Conservation (phyloP, 2,888 invertebrate genomes). For the Phania funesta region DNA sequence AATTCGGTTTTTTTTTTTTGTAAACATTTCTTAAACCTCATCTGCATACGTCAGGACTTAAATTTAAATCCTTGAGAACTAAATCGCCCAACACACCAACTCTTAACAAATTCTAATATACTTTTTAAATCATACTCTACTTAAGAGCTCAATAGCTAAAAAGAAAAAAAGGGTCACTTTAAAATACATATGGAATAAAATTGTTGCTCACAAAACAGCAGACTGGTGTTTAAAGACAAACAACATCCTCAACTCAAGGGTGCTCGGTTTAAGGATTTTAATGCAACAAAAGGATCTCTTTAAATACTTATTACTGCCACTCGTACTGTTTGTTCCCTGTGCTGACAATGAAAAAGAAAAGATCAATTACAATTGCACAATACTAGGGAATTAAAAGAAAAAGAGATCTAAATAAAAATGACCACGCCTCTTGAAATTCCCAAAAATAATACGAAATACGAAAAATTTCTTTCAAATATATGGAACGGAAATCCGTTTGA, state of each 20-base stretch:
- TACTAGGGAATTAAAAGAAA: conserved; percentile 22
- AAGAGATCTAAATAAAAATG: conserved; percentile 60
- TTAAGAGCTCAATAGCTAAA: conserved; percentile 22
- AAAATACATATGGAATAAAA: conserved; percentile 36
- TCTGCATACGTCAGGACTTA: conserved; percentile 48
- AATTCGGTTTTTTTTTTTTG: not conserved
- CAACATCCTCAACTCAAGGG: conserved; percentile 63
- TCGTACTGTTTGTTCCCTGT: not conserved
- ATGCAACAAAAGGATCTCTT: conserved; percentile 56
- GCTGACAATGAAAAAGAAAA: conserved; percentile 16
- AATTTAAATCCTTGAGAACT: conserved; percentile 61
- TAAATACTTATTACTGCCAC: not conserved
- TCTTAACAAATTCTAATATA: conserved; percentile 41
- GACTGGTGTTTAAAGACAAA: conserved; percentile 45
- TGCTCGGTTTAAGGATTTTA: conserved; percentile 55
- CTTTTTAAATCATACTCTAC: conserved; percentile 18
- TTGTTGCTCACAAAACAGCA: conserved; percentile 26
- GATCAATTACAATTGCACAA: conserved; percentile 65
- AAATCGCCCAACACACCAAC: conserved; percentile 10
- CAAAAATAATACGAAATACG: not conserved
- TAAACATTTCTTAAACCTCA: not conserved
- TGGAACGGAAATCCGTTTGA: conserved; percentile 58
- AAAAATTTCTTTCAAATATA: conserved; percentile 20
- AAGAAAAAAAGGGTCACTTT: conserved; percentile 58
- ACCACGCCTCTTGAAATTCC: conserved; percentile 61